Conservation (phyloP, 2,797 vertebrate species). For the Steatocranus sp. region DNA sequence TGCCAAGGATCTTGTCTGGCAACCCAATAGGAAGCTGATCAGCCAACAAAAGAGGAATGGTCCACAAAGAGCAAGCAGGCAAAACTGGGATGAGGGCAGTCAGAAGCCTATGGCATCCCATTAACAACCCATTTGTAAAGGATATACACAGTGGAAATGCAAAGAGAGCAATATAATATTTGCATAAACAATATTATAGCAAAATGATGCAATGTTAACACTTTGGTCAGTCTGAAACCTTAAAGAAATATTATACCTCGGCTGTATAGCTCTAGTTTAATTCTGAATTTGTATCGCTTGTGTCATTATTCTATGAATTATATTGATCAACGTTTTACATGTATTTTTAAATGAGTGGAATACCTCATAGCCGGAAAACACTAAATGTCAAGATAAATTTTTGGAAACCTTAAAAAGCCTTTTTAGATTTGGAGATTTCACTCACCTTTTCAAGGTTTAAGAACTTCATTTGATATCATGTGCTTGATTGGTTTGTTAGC, state of each 20-base stretch:
- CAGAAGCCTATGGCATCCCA: slow-evolving; percentile 58
- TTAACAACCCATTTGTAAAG: slow-evolving; percentile 50
- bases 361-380: neutral
- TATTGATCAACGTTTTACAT: neutral
- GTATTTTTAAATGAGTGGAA: neutral
- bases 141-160: slow-evolving; percentile 30
- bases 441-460: neutral
- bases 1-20: slow-evolving; percentile 90
- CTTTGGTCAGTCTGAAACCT: slow-evolving; percentile 5
- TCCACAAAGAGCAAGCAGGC: slow-evolving; percentile 83
- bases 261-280: neutral
- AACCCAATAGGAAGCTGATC: slow-evolving; percentile 92
- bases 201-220: slow-evolving; percentile 12
- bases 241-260: neutral
- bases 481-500: slow-evolving; percentile 51
- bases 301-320: neutral
- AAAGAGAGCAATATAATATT: slow-evolving; percentile 12
- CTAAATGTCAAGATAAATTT: neutral
- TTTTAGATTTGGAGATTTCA: neutral
- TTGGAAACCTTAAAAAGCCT: neutral
- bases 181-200: slow-evolving; percentile 30
- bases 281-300: neutral
- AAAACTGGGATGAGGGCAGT: slow-evolving; percentile 70
- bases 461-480: slow-evolving; percentile 30
- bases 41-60: slow-evolving; percentile 89